phyloP scores from a whole-genome alignment of 2,113 vertebrate species.

The Hyaena hyaena region DNA sequence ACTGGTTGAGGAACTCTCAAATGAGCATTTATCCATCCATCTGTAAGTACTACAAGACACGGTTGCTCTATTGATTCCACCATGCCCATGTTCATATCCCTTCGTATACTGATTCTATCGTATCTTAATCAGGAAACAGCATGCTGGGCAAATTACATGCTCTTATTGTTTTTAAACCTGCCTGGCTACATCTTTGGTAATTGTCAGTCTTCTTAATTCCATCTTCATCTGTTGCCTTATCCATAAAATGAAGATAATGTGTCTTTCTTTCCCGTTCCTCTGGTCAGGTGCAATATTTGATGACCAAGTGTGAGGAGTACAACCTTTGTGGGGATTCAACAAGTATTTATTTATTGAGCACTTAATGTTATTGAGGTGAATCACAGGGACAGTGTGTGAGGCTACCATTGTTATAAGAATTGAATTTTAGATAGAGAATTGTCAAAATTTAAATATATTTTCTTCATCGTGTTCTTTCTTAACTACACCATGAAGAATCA shows the following conservation, averaged over 20 bases:
- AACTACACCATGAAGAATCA: not conserved
- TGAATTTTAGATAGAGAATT: not conserved
- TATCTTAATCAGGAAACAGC: not conserved
- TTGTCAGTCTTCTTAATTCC: not conserved
- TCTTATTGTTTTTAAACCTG: not conserved
- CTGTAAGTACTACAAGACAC: not conserved
- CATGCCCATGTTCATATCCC: not conserved
- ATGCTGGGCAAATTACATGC: not conserved
- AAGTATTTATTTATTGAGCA: not conserved
- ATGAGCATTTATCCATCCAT: not conserved
- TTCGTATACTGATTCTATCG: not conserved
- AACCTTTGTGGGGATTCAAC: not conserved
- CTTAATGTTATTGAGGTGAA: not conserved
- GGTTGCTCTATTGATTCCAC: not conserved
- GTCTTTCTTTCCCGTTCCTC: not conserved
- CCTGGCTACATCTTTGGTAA: not conserved
- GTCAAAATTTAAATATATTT: constrained; percentile 41
- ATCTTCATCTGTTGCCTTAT: not conserved
- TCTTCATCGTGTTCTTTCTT: not conserved
- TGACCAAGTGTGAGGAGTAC: not conserved
- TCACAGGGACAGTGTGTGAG: not conserved
- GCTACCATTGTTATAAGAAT: not conserved
- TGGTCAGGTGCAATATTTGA: not conserved
- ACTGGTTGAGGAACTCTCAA: not conserved
- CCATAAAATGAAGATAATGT: not conserved